phyloP scores from a whole-genome alignment of 2,797 vertebrate genomes.

The Danionella dracula region DNA sequence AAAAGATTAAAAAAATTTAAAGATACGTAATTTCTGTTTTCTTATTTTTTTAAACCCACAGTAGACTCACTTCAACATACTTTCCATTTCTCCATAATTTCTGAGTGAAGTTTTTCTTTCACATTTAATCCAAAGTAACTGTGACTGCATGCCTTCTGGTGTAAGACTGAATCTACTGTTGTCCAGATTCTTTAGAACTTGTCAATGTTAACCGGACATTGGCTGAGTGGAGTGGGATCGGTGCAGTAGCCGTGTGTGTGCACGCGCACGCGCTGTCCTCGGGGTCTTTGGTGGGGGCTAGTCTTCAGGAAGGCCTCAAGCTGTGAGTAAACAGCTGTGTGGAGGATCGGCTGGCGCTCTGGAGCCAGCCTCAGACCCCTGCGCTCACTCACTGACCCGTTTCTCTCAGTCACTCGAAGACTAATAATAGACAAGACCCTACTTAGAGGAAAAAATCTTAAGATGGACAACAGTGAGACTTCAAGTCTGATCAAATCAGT shows the following conservation, averaged over 20 bases:
- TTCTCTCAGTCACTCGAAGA: slow-evolving; percentile 33
- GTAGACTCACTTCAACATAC: too few species aligned
- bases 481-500: not conserved
- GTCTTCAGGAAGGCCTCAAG: slow-evolving; percentile 32
- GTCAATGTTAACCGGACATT: not conserved
- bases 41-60: too few species aligned
- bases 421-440: slow-evolving; percentile 40
- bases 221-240: not conserved
- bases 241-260: not conserved
- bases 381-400: slow-evolving; percentile 43
- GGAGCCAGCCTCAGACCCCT: slow-evolving; percentile 38
- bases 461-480: slow-evolving; percentile 1
- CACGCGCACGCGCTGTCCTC: not conserved
- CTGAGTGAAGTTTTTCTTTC: too few species aligned
- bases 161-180: too few species aligned
- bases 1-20: too few species aligned
- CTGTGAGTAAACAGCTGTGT: slow-evolving; percentile 50
- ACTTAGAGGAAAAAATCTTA: slow-evolving; percentile 26
- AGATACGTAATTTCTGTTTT: too few species aligned
- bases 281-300: slow-evolving; percentile 2
- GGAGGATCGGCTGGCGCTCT: slow-evolving; percentile 25
- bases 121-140: too few species aligned
- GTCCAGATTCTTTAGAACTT: too few species aligned
- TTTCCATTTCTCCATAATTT: too few species aligned
- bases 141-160: too few species aligned